Percentiles rank a stretch among this genome's conserved stretches.
Conservation (phyloP, 2,113 vertebrate species). For the Carettochelys insculpta region DNA sequence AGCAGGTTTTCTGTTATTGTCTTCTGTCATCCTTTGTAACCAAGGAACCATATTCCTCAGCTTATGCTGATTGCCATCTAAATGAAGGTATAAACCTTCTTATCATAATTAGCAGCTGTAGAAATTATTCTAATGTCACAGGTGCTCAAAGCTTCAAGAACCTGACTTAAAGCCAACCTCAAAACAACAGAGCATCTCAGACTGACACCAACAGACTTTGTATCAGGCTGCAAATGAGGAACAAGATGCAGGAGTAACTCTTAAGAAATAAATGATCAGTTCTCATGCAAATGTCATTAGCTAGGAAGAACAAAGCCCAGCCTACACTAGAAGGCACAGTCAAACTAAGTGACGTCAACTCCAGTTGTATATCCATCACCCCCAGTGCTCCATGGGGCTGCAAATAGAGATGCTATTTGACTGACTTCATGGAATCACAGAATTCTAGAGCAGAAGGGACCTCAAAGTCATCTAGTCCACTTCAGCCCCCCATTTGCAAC, state of each 20-base stretch:
- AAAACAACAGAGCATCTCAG: neutral
- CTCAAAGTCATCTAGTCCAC: no score
- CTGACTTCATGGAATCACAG: no score
- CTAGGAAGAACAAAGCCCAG: neutral
- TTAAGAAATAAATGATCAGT: neutral
- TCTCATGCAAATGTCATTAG: constrained; percentile 21
- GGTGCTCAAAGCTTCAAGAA: neutral
- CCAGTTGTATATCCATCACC: no score
- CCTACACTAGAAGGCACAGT: no score
- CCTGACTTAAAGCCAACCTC: neutral
- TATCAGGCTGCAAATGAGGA: neutral
- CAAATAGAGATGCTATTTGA: no score
- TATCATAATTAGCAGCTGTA: neutral
- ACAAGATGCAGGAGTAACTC: neutral
- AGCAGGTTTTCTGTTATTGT: accelerated
- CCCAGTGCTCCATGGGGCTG: no score
- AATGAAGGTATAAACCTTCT: neutral
- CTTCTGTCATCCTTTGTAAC: neutral
- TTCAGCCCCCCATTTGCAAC: no score
- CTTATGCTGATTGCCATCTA: neutral
- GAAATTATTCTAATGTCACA: neutral
- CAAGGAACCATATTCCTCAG: neutral
- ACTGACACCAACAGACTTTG: neutral
- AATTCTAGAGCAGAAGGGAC: no score
- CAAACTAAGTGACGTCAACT: no score